phyloP scores from a whole-genome alignment of 2,888 invertebrate species.

The Reticulitermes lucifugus region DNA sequence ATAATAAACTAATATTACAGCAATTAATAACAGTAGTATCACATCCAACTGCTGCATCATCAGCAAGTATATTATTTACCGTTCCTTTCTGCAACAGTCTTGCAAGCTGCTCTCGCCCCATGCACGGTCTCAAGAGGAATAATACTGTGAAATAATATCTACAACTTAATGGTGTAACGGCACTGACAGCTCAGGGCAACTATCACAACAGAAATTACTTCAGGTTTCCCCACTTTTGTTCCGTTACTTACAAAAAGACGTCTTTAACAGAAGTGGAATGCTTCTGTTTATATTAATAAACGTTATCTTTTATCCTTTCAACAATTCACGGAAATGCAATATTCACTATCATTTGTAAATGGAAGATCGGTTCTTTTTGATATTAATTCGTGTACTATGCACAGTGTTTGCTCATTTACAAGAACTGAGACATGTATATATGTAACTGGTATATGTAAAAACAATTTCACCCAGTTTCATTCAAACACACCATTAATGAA shows the following conservation, averaged over 20 bases:
- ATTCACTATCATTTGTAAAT: conserved; percentile 52
- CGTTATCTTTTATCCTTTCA: conserved; percentile 40
- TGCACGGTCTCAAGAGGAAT: conserved; percentile 47
- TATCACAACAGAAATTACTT: conserved; percentile 52
- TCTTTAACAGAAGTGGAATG: conserved; percentile 53
- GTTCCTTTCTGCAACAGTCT: conserved; percentile 48
- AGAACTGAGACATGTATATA: conserved; percentile 15
- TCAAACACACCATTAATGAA: too few relatives aligned
- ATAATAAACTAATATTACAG: conserved; percentile 51
- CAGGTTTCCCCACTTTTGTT: conserved; percentile 43
- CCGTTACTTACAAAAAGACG: conserved; percentile 42
- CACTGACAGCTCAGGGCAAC: conserved; percentile 42
- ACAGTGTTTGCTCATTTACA: conserved; percentile 52
- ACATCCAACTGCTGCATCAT: conserved; percentile 52
- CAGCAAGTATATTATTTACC: conserved; percentile 44
- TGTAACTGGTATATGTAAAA: background rate
- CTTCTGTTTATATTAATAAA: conserved; percentile 46
- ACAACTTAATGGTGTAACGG: conserved; percentile 50
- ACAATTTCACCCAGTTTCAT: too few relatives aligned
- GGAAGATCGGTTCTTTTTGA: conserved; percentile 55
- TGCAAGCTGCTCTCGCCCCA: conserved; percentile 49
- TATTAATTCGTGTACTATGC: conserved; percentile 52
- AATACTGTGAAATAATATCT: conserved; percentile 56
- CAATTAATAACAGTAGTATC: conserved; percentile 50
- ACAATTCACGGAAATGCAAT: conserved; percentile 52